Base-by-base conservation (phyloP, 2,113 vertebrate genomes). In the Campylomormyrus tamandua region DNA sequence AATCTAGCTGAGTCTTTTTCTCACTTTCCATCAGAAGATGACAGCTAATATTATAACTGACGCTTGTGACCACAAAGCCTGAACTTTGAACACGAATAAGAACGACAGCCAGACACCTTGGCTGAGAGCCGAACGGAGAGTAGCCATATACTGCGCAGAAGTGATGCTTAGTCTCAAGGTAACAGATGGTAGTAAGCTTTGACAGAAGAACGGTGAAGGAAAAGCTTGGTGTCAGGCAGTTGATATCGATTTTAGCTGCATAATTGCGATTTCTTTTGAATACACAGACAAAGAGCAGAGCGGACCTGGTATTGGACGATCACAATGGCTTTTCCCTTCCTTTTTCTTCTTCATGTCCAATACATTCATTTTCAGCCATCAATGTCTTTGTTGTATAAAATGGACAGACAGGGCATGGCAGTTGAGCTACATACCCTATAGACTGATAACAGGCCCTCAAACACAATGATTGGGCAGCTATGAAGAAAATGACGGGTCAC, bases 331-430 rank as follows among this genome's bases (percentile, higher is more conserved):
- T 87, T 52, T 31, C 35, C 49, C 1, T 31, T 48, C n/a, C 42
- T 11, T 46, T 17, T 87, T 87, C 8, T 53, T 31, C 49, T 31
- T 87, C 85, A 49, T 24, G 48, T 52, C 84, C n/a, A 87, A 77
- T 80, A 42, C 35, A 42, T 80, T 80, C 5, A 17, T 35, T 87
- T 27, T 15, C 24, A 50, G n/a, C 11, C 87, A 45, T 62, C 8
- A 88, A 88, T 56, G 56, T 62, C 87, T 66, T 88, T 88, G 87
- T 42, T 88, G 53, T 45, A 24, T 21, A 45, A n/a, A 66, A 42
- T 24, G 15, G 39, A 88, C 3, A 46, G 87, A 88, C 13, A 13
- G 49, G 49, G n/a, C 62, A 70, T 31, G 62, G 27, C 62, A 70
- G n/a, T 31, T 11, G 15, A 24, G 46, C 83, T 85, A 46, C 83